These are phyloP conservation scores for Rhopilema esculentum DNA, from an alignment of 30 jellyfish, hydroid and myxozoan genomes.

Conservation along the genomic window DNA sequence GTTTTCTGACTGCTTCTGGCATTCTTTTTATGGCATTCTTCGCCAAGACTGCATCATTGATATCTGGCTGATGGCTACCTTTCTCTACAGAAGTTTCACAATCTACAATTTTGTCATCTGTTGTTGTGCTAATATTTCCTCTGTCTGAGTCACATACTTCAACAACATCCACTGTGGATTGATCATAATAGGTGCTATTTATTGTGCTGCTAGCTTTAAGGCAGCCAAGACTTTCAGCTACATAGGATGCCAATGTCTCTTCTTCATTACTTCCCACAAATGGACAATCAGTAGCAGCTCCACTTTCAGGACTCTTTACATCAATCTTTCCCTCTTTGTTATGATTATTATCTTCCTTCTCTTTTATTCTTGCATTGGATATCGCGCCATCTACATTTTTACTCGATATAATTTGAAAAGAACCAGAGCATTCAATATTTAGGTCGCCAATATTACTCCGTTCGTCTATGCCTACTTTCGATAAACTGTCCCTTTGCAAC, in stretches of 20 bases:
- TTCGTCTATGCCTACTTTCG: not conserved
- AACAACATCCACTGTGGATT: not conserved
- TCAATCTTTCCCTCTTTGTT: not conserved
- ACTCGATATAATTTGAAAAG: constrained; percentile 39
- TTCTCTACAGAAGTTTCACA: not conserved
- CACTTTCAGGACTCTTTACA: not conserved
- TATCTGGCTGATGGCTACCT: no score
- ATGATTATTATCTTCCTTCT: not conserved
- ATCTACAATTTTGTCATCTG: not conserved
- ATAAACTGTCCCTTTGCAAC: not conserved
- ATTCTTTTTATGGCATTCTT: no score
- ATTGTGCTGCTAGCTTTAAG: not conserved
- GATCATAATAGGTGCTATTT: not conserved
- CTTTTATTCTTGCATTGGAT: not conserved
- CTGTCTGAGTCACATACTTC: not conserved
- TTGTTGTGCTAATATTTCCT: not conserved
- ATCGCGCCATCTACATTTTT: not conserved
- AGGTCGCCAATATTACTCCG: constrained; percentile 5
- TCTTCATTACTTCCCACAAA: constrained; percentile 64
- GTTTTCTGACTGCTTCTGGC: no score
- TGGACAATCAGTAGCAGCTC: constrained; percentile 14
- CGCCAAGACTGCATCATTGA: no score
- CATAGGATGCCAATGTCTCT: constrained; percentile 43
- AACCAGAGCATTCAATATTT: constrained; percentile 6
- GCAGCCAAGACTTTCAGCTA: constrained; percentile 21